phyloP scores from a whole-genome alignment of 2,888 invertebrate species.

The Cotesia congregata region DNA sequence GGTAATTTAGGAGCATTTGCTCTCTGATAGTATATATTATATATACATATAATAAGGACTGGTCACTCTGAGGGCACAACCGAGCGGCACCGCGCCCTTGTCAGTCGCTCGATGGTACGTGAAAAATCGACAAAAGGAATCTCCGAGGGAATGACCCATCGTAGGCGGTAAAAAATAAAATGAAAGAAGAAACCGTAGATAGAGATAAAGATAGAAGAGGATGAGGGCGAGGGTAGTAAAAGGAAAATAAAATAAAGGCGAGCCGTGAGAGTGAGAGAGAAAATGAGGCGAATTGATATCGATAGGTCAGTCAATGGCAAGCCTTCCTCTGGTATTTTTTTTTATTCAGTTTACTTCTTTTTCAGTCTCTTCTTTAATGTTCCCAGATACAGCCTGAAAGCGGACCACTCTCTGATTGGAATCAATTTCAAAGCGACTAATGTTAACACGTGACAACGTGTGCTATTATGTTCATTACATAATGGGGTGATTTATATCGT shows the following conservation, averaged over 20 bases:
- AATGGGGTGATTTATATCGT: neutral
- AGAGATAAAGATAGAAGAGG: neutral
- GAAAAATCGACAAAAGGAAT: constrained; percentile 31
- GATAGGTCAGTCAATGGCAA: neutral
- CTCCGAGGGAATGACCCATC: constrained; percentile 29
- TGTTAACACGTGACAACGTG: neutral
- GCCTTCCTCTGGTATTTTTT: neutral
- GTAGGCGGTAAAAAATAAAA: constrained; percentile 12
- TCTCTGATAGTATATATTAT: no score
- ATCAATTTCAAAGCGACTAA: constrained; percentile 13
- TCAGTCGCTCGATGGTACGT: constrained; percentile 18
- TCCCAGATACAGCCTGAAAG: neutral
- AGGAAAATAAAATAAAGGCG: constrained; percentile 1
- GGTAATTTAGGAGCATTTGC: neutral
- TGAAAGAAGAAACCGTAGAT: neutral
- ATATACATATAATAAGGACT: neutral
- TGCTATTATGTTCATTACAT: neutral
- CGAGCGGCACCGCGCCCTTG: neutral
- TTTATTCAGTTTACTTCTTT: neutral
- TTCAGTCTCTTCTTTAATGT: neutral
- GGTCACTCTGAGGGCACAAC: neutral
- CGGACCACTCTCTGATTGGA: constrained; percentile 7
- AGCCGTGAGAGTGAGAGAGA: constrained; percentile 10
- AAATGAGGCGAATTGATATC: constrained; percentile 11
- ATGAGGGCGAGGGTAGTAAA: neutral